These are phyloP conservation scores for Chloroceryle inda DNA, from an alignment of 2,797 vertebrate genomes.

Conservation along the genomic window DNA sequence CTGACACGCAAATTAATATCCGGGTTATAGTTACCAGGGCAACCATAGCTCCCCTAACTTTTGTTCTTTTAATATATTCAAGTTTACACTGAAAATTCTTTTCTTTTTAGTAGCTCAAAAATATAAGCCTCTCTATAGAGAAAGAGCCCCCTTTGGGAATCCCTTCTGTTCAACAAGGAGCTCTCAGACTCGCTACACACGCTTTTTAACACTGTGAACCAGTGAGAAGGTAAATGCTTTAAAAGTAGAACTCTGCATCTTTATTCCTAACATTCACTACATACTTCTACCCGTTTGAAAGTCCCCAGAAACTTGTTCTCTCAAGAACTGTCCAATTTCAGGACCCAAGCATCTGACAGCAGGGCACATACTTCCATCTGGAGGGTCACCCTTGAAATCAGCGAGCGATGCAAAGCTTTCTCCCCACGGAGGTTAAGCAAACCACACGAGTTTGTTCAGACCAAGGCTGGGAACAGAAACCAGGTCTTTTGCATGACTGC, in stretches of 20 bases:
- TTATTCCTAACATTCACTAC: not conserved
- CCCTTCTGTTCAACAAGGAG: rapidly evolving
- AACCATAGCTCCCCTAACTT: not conserved
- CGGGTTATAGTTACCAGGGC: not conserved
- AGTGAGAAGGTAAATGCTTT: not conserved
- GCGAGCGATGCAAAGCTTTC: not conserved
- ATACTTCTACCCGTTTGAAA: not conserved
- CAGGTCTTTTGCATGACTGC: slow-evolving; percentile 41
- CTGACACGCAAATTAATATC: not conserved
- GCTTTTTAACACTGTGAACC: not conserved
- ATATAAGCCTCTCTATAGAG: not conserved
- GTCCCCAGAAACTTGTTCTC: not conserved
- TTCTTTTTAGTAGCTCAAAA: not conserved
- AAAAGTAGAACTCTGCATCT: not conserved
- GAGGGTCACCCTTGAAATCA: not conserved
- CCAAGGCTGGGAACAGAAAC: slow-evolving; percentile 41
- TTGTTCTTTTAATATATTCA: not conserved
- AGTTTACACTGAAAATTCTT: not conserved
- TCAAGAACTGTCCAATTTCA: not conserved
- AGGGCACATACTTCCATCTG: not conserved
- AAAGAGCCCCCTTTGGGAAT: not conserved
- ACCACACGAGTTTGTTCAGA: not conserved
- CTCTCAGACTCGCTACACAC: not conserved
- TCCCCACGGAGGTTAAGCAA: not conserved
- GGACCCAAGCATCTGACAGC: not conserved